Evolutionary conservation across 30 jellyfish, hydroid and myxozoan species (phyloP).

Genomic region (Sanderia malayensis): DNA sequence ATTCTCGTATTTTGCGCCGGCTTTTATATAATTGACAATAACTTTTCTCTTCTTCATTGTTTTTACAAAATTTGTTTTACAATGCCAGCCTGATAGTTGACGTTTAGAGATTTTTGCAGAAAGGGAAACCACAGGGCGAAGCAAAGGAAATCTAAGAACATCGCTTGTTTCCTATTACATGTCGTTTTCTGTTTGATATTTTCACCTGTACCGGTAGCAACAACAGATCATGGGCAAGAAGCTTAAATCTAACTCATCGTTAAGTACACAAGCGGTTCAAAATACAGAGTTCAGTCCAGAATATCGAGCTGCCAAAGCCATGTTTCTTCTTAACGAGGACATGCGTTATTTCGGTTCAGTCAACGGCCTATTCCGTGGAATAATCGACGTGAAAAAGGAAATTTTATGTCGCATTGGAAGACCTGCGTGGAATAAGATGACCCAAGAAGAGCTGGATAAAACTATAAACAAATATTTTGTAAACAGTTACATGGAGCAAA

Average conservation of each 20-base stretch:
- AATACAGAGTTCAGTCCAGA: conserved; percentile 5
- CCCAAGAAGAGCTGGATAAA: neutral
- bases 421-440: conserved; percentile 3
- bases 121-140: conserved; percentile 46
- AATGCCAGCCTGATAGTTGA: too few species aligned
- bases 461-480: neutral
- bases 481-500: neutral
- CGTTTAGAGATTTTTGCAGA: conserved; percentile 4
- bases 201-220: neutral
- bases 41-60: conserved; percentile 34
- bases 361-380: conserved; percentile 41
- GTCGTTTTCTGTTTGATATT: neutral
- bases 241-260: conserved; percentile 17
- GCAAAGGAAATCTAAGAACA: conserved; percentile 40
- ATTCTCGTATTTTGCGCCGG: conserved; percentile 45
- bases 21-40: conserved; percentile 24
- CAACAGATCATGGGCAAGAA: conserved; percentile 42
- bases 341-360: conserved; percentile 54
- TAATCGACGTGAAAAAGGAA: conserved; percentile 45
- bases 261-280: conserved; percentile 2
- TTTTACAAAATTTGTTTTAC: conserved; percentile 22
- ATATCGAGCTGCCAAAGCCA: conserved; percentile 28
- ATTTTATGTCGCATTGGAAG: conserved; percentile 23
- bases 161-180: conserved; percentile 13
- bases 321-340: conserved; percentile 44